Base-by-base conservation (phyloP, 2,113 vertebrate species). In the Tinamus guttatus region DNA sequence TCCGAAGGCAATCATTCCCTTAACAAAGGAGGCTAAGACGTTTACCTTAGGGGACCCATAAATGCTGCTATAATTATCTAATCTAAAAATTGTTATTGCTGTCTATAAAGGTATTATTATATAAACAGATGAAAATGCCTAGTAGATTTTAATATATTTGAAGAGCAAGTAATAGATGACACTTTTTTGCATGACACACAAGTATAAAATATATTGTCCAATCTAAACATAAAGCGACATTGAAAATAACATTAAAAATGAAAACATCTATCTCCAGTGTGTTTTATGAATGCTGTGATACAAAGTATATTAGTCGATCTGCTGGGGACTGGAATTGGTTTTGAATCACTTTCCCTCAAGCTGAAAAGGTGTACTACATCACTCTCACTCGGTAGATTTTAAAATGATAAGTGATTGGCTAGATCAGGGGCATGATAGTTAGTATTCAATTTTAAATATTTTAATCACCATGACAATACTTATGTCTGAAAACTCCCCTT, bases 341-440 rank as follows among this genome's bases (percentile, higher is more conserved):
- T 49, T 49, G 22, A 69, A 45, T 24, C 32, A 47, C n/a, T 21
- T 69, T 34, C n/a, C 5, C 24, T 0, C 0, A 45, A 82, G 20
- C 3, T 77, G 19, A 30, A 82, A 91, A 47, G 0, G 0, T 56
- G 40, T 41, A 41, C 11, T 41, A 41, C 40, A 41, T 41, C 40
- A 41, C 40, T 41, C 40, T 70, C 87, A 76, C 20, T 62, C 27
- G 45, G 36, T 27, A 65, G 58, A 92, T 24, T 0, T 54, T 56
- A 60, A 74, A 92, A 83, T 30, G 2, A 4, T 22, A 67, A 89
- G 9, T 38, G 20, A 32, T 41, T 67, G 79, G 54, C 63, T 5
- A 3, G 7, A 41, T 63, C 9, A 85, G 18, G 22, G 13, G 73
- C 14, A 3, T 40, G 24, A 65, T 73, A 19, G 7, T n/a, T 60